These are phyloP conservation scores for Fabriciana adippe DNA, from an alignment of 2,888 invertebrate genomes.

Conservation along the genomic window DNA sequence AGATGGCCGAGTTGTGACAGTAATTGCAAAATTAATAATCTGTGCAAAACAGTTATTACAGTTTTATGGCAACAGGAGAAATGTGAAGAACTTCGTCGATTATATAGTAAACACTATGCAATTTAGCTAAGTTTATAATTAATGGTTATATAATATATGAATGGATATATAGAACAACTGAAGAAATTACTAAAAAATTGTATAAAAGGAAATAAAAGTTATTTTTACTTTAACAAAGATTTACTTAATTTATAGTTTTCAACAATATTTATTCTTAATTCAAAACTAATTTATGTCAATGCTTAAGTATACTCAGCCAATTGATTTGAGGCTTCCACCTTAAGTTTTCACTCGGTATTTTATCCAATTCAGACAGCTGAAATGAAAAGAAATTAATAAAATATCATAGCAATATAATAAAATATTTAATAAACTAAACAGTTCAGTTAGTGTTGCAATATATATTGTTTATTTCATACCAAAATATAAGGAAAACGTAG, in stretches of 20 bases:
- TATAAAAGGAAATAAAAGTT: conserved; percentile 27
- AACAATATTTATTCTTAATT: conserved; percentile 24
- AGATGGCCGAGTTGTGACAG: conserved; percentile 71
- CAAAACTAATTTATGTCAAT: conserved; percentile 44
- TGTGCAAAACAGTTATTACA: conserved; percentile 83
- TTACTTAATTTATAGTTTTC: conserved; percentile 38
- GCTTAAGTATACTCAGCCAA: conserved; percentile 78
- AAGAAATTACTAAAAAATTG: background rate
- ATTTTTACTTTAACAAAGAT: conserved; percentile 11
- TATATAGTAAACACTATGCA: conserved; percentile 36
- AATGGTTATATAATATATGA: background rate
- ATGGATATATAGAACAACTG: background rate
- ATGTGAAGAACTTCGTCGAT: conserved; percentile 56
- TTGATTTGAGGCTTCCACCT: conserved; percentile 79
- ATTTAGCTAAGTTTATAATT: too few species aligned
- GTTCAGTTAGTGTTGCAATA: too few species aligned
- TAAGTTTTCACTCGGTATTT: conserved; percentile 80
- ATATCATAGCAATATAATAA: background rate
- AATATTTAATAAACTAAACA: too few species aligned
- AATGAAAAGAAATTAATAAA: conserved; percentile 45
- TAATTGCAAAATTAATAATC: conserved; percentile 71
- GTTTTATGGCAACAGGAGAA: conserved; percentile 73
- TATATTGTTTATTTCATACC: too few species aligned
- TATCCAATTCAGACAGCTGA: conserved; percentile 81
- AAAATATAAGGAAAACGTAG: background rate